These are phyloP conservation scores for Spea bombifrons DNA, from an alignment of 2,113 vertebrate species.

Conservation along the genomic window DNA sequence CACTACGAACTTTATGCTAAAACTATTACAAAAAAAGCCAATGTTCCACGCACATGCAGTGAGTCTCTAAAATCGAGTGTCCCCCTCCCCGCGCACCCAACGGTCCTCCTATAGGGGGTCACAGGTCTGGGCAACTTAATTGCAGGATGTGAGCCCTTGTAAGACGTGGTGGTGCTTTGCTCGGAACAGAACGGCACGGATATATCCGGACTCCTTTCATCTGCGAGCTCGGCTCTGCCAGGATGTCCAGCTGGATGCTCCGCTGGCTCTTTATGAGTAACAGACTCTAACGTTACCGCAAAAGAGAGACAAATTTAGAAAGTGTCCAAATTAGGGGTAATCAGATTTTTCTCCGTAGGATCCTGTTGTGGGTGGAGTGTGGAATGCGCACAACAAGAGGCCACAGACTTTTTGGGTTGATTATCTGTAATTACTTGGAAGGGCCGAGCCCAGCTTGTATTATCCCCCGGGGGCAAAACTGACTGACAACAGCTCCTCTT, in stretches of 20 bases:
- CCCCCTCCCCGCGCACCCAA: too few relatives aligned
- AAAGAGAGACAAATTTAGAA: constrained; percentile 62
- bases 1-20: too few relatives aligned
- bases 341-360: constrained; percentile 42
- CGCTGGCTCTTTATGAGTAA: constrained; percentile 12
- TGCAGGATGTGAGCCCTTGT: constrained; percentile 1
- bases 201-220: constrained; percentile 38
- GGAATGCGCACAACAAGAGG: constrained; percentile 62
- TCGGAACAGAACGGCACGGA: not conserved
- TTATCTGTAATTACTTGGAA: constrained; percentile 77
- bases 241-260: constrained; percentile 12
- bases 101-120: not conserved
- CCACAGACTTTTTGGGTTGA: constrained; percentile 70
- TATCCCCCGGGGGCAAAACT: constrained; percentile 57
- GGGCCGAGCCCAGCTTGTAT: constrained; percentile 58
- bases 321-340: constrained; percentile 46
- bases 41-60: too few relatives aligned
- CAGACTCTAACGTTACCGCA: not conserved
- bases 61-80: too few relatives aligned
- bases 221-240: not conserved
- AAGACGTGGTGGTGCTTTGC: not conserved
- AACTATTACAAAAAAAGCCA: too few relatives aligned
- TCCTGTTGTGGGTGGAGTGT: constrained; percentile 68
- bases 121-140: constrained; percentile 1
- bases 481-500: constrained; percentile 67